Evolutionary conservation across 1,140 invertebrate genomes (phyloP).

Genomic region (Gryon sp.): DNA sequence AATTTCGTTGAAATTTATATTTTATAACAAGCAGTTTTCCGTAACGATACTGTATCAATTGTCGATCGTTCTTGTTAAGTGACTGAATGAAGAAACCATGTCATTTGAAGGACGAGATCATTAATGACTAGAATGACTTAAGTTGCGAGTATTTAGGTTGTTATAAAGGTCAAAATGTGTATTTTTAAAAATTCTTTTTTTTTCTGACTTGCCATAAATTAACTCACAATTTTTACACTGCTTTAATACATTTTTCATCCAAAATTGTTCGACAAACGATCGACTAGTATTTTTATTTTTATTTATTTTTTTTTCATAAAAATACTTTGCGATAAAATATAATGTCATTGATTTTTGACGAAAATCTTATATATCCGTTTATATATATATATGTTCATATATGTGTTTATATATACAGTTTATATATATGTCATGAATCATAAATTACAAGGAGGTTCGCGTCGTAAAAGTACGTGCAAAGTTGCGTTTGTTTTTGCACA

Average conservation of each 20-base stretch:
- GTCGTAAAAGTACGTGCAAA: slow-evolving; percentile 27
- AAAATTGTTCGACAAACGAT: not conserved
- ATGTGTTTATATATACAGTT: too few relatives aligned
- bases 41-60: slow-evolving; percentile 5
- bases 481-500: slow-evolving; percentile 19
- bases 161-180: slow-evolving; percentile 53
- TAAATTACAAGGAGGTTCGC: slow-evolving; percentile 19
- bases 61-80: slow-evolving; percentile 3
- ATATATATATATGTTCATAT: too few relatives aligned
- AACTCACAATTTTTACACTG: too few relatives aligned
- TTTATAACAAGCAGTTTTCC: slow-evolving; percentile 3
- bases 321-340: too few relatives aligned
- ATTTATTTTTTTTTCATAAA: too few relatives aligned
- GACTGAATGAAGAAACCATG: slow-evolving; percentile 25
- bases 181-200: too few relatives aligned
- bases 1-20: not conserved
- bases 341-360: too few relatives aligned
- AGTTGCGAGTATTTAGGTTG: slow-evolving; percentile 55
- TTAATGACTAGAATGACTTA: slow-evolving; percentile 51
- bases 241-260: too few relatives aligned
- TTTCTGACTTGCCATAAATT: slow-evolving; percentile 28
- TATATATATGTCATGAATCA: not conserved
- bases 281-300: too few relatives aligned
- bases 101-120: slow-evolving; percentile 44
- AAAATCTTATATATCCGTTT: too few relatives aligned